Evolutionary conservation across 2,797 vertebrate genomes (phyloP), one percentile per base, ranked within the genome.

Genomic region (Botia almorhae): DNA sequence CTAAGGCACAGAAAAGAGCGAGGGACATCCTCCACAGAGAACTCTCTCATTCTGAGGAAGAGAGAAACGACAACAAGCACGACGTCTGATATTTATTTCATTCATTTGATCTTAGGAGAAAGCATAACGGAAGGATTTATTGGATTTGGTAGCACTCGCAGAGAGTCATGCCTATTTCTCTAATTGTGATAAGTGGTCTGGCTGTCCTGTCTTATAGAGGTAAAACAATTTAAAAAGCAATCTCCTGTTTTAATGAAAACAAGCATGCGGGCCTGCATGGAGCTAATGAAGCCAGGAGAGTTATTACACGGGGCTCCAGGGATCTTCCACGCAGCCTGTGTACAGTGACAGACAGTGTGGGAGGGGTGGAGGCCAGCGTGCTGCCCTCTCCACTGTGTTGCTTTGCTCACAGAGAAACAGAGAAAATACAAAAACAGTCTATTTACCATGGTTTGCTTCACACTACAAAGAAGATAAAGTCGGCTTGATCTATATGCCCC

Each of bases 71-170:
- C 85, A 76, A 70, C 48, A 80, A 26, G 50, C 69, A 23, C 23
- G 2, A 55, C 81, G 88, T 87, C 86, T 88, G 83, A 86, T 89
- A 88, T 90, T 90, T 89, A 89, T 90, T 90, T 87, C 48, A 88
- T 90, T 92, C 87, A 85, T 83, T 83, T 83, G 86, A 89, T 91
- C 90, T 90, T 87, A 85, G 86, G 87, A 89, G 88, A 82, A 85
- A 84, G 87, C 90, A 91, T 91, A 89, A 91, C 91, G 73, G 87
- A 89, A 83, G 83, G 88, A 89, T 89, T 93, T 91, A 91, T 90
- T 90, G 89, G 90, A 92, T 93, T 91, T 91, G 60, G 60, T 73
- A 39, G 60, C 58, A 46, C 56, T 61, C 58, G 10, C 46, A 17
- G 21, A 50, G 50, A 46, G 43, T 81, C 48, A 2, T 55, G 26